Conservation (phyloP, 2,113 vertebrate species). For the Chrysochloris asiatica region DNA sequence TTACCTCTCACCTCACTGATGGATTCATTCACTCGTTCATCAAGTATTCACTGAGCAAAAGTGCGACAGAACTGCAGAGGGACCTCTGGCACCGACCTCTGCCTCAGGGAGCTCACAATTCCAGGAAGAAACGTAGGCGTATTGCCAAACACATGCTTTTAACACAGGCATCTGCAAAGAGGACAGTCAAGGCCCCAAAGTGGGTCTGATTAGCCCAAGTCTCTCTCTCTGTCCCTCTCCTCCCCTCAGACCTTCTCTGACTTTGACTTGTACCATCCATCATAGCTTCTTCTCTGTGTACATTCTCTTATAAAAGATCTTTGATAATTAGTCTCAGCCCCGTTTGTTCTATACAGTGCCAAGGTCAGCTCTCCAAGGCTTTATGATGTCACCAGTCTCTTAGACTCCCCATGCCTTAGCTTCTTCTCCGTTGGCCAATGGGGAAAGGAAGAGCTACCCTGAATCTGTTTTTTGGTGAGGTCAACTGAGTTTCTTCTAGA, state of each 20-base stretch:
- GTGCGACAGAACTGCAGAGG: not conserved
- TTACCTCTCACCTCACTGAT: not conserved
- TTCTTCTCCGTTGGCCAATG: not conserved
- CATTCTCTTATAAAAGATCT: not conserved
- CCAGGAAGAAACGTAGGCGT: not conserved
- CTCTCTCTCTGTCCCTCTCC: not conserved
- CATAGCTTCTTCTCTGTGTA: not conserved
- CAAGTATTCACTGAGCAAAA: not conserved
- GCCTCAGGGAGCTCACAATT: not conserved
- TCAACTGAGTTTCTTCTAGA: not conserved
- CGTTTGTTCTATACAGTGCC: not conserved
- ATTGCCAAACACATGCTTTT: not conserved
- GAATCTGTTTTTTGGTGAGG: not conserved
- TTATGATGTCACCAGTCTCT: not conserved
- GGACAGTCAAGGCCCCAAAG: not conserved
- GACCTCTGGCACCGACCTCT: not conserved
- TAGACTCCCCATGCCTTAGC: not conserved
- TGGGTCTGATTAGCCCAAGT: no score
- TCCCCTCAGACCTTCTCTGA: not conserved
- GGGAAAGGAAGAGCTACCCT: not conserved
- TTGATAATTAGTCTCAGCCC: not conserved
- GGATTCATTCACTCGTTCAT: not conserved
- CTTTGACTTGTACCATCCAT: not conserved
- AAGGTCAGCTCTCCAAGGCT: not conserved
- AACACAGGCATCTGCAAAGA: not conserved